These are phyloP conservation scores for Eulemur rufifrons DNA, from an alignment of 2,113 vertebrate genomes.

Conservation along the genomic window DNA sequence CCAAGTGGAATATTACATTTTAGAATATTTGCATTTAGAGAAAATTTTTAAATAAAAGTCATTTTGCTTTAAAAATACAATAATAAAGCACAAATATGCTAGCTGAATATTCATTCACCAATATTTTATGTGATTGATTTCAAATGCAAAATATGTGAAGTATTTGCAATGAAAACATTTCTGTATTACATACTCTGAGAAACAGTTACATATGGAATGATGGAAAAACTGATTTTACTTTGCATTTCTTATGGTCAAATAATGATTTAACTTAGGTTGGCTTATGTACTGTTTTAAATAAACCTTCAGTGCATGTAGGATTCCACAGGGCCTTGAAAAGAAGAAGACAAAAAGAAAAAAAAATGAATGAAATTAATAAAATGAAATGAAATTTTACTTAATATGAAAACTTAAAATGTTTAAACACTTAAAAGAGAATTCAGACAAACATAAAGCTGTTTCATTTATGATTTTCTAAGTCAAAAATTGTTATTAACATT, in stretches of 20 bases:
- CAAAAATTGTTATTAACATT: slow-evolving; percentile 20
- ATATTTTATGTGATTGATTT: slow-evolving; percentile 29
- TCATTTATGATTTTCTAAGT: neutral
- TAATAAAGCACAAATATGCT: neutral
- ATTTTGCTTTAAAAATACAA: slow-evolving; percentile 35
- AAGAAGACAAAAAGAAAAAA: slow-evolving; percentile 67
- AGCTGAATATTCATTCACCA: slow-evolving; percentile 8
- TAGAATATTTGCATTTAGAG: slow-evolving; percentile 5
- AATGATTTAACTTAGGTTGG: slow-evolving; percentile 83
- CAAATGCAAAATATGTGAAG: neutral
- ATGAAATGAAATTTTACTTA: slow-evolving; percentile 78
- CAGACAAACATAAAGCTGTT: slow-evolving; percentile 30
- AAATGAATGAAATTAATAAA: slow-evolving; percentile 72
- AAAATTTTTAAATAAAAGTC: slow-evolving; percentile 28
- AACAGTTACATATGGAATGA: slow-evolving; percentile 34
- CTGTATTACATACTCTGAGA: slow-evolving; percentile 25
- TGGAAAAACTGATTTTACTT: neutral
- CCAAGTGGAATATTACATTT: slow-evolving; percentile 77
- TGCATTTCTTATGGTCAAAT: slow-evolving; percentile 53
- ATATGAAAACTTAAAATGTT: slow-evolving; percentile 61
- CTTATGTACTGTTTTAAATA: slow-evolving; percentile 86
- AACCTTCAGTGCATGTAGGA: slow-evolving; percentile 86
- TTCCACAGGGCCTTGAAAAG: slow-evolving; percentile 87
- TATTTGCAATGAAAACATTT: slow-evolving; percentile 47
- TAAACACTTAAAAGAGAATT: slow-evolving; percentile 73